Evolutionary conservation across 2,797 vertebrate species (phyloP).

Genomic region (Brachyalestes nurse): DNA sequence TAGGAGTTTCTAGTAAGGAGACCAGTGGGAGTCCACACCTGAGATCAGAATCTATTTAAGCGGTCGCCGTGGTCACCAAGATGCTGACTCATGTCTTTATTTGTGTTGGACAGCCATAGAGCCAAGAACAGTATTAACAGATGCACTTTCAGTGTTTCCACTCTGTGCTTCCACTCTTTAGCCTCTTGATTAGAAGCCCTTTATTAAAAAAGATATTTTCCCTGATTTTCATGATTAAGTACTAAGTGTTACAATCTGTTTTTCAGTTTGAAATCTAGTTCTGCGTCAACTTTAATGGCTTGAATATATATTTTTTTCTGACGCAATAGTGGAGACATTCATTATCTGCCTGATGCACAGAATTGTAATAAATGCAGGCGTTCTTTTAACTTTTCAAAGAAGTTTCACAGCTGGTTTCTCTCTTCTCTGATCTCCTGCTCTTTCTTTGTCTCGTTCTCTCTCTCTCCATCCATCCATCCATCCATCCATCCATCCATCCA

Average conservation of each 20-base stretch:
- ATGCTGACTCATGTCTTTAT: too few relatives aligned
- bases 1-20: background rate
- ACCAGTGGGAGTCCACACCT: background rate
- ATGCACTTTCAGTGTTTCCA: too few relatives aligned
- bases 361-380: background rate
- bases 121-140: too few relatives aligned
- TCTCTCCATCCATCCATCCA: background rate
- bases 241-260: background rate
- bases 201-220: too few relatives aligned
- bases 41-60: background rate
- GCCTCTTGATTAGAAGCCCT: background rate
- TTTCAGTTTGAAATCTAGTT: background rate
- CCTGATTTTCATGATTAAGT: too few relatives aligned
- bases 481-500: background rate
- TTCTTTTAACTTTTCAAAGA: slow-evolving; percentile 13
- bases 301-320: background rate
- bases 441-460: background rate
- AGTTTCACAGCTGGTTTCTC: slow-evolving; percentile 25
- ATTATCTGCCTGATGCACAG: background rate
- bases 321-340: slow-evolving; percentile 16
- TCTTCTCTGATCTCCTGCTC: background rate
- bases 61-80: background rate
- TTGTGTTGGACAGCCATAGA: too few relatives aligned
- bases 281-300: background rate
- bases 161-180: background rate